Conservation (phyloP, 2,797 vertebrate species). For the Delichon dasypus region DNA sequence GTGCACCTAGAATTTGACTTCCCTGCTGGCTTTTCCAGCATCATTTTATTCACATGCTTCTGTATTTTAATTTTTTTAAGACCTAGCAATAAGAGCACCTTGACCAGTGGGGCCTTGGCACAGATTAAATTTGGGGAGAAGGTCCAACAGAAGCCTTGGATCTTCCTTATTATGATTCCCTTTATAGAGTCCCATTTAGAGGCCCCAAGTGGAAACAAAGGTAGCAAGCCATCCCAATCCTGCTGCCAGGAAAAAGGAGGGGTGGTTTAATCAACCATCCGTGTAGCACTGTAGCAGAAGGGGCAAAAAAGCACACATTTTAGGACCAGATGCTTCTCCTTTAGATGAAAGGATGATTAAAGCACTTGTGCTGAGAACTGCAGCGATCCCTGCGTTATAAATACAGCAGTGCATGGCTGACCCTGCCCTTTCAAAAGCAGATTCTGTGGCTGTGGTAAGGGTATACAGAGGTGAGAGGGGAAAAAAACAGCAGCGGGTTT, state of each 20-base stretch:
- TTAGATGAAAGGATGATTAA: conserved; percentile 57
- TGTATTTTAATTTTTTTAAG: neutral
- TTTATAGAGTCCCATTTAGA: conserved; percentile 37
- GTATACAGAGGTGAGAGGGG: neutral
- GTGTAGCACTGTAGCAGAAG: conserved; percentile 30
- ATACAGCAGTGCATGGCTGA: conserved; percentile 1
- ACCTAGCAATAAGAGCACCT: neutral
- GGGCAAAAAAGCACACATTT: conserved; percentile 41
- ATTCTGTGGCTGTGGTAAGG: neutral
- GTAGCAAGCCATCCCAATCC: conserved; percentile 44
- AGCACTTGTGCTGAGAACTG: conserved; percentile 51
- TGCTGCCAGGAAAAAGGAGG: conserved; percentile 55
- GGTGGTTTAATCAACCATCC: conserved; percentile 52
- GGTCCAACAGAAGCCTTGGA: neutral
- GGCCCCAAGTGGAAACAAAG: conserved; percentile 60
- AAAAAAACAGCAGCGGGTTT: neutral
- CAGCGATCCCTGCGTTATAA: neutral
- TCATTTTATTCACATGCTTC: neutral
- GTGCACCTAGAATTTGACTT: neutral
- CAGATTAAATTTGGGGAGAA: neutral
- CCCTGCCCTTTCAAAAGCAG: neutral
- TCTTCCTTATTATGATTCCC: conserved; percentile 34
- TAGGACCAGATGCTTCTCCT: conserved; percentile 67
- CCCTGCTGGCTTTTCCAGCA: neutral
- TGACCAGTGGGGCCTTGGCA: neutral